phyloP scores from a whole-genome alignment of 1,140 invertebrate genomes.

The Papilio polytes region DNA sequence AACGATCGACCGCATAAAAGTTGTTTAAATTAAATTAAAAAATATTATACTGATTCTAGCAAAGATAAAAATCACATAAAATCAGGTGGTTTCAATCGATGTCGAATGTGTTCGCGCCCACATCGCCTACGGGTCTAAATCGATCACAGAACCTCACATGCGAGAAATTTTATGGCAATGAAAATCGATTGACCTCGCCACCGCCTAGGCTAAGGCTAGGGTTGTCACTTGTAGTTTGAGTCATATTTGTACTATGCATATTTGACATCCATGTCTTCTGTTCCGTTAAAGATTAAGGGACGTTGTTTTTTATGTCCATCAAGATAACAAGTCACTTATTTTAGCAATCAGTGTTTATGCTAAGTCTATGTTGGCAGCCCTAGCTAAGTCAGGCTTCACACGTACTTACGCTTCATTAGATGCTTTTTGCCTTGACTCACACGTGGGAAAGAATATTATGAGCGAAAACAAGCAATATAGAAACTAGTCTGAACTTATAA shows the following conservation, averaged over 20 bases:
- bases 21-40: constrained; percentile 24
- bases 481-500: not conserved
- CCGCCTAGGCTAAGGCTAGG: constrained; percentile 37
- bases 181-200: constrained; percentile 60
- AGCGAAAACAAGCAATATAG: constrained; percentile 13
- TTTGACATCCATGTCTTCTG: too few species aligned
- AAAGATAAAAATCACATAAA: constrained; percentile 41
- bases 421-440: constrained; percentile 9
- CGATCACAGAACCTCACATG: constrained; percentile 55
- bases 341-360: not conserved
- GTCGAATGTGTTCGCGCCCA: constrained; percentile 51
- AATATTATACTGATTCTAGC: not conserved
- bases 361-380: not conserved
- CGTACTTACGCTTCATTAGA: constrained; percentile 27
- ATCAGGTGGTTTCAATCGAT: constrained; percentile 46
- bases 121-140: constrained; percentile 54
- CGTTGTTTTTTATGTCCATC: too few species aligned
- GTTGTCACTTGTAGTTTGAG: not conserved
- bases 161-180: constrained; percentile 64
- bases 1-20: constrained; percentile 19
- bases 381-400: not conserved
- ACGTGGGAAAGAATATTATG: constrained; percentile 36
- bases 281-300: too few species aligned
- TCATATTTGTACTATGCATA: not conserved
- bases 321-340: not conserved